A percentile compares a stretch with the other conserved stretches of the same genome.
Evolutionary conservation across 37 sponge, comb jelly and placozoan genomes (phyloP).

Genomic region (Ephydatia muelleri): DNA sequence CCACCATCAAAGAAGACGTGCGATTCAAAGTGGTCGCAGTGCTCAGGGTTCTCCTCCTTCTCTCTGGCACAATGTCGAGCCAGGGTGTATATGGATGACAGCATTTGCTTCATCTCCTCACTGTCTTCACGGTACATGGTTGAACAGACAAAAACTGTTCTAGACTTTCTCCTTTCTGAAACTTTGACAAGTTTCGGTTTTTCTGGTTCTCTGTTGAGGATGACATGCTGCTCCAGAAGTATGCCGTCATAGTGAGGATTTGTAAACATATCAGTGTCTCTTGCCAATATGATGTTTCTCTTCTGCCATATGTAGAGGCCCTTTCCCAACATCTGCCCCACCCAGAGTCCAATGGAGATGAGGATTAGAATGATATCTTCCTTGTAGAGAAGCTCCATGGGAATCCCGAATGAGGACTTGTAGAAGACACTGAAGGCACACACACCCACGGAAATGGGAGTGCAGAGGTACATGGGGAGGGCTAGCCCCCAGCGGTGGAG

Average conservation of each 20-base stretch:
- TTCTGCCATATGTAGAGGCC: conserved; percentile 46
- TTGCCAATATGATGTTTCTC: conserved; percentile 53
- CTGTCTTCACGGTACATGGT: conserved; percentile 85
- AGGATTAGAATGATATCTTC: conserved; percentile 16
- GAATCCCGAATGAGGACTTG: no score
- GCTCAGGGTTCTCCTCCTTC: conserved; percentile 62
- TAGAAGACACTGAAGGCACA: no score
- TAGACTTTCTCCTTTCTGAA: not conserved
- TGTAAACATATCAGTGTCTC: conserved; percentile 73
- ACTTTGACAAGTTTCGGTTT: not conserved
- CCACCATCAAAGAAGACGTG: no score
- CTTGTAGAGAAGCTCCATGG: no score
- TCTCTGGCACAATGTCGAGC: conserved; percentile 48
- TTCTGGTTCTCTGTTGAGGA: conserved; percentile 60
- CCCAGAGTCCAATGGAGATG: conserved; percentile 37
- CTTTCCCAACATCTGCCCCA: conserved; percentile 51
- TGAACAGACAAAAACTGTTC: conserved; percentile 78
- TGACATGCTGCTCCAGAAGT: conserved; percentile 68
- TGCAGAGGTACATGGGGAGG: no score
- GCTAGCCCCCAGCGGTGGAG: no score
- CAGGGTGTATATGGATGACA: conserved; percentile 69
- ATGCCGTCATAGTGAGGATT: conserved; percentile 72
- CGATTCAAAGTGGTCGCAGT: conserved; percentile 84
- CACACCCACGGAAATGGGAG: no score
- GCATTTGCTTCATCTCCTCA: conserved; percentile 73